Base-by-base conservation (phyloP, 2,113 vertebrate species). In the Gadus macrocephalus region DNA sequence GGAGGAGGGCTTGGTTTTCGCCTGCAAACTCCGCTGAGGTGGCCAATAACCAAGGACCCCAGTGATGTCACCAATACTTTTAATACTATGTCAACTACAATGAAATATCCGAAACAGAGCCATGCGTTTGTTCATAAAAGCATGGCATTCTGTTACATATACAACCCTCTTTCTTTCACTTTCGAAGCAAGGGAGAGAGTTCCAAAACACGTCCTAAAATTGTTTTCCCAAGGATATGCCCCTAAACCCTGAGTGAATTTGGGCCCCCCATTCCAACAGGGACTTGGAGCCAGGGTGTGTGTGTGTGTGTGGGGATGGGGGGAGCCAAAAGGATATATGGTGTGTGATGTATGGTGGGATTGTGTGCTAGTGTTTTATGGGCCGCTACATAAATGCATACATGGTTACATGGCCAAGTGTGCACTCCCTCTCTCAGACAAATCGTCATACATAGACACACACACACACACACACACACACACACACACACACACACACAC, bases 401-500 rank as follows among this genome's bases (percentile, higher is more conserved):
- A 25, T 59, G 31, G 31, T 4, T 12, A 20, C 20, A 20, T 61
- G n/a, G 11, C 6, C 60, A 19, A 60, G 4, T n/a, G 53, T 35
- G 16, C 16, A 55, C 16, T 16, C 53, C 25, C 25, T 60, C 58
- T n/a, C 58, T n/a, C 17, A 61, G 1, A 61, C 60, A 61, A 11
- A 61, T 61, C 53, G 53, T 14, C 12, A 55, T 4, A 55, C 53
- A 8, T 6, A 55, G 3, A 55, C 16, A 16, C 58, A 9, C 58
- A 15, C 58, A 15, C 58, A 9, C 58, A 9, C 58, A 9, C 58
- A 9, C 60, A 19, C 20, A 7, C 60, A 31, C 25, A 17, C 35
- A 67, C 59, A 65, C 68, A 73, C 58, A 72, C 63, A 58, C 27
- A 53, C 64, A 73, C 65, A 69, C 67, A 72, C 66, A 62, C 56